Evolutionary conservation across 2,113 vertebrate species (phyloP).

Genomic region (Coturnix japonica): DNA sequence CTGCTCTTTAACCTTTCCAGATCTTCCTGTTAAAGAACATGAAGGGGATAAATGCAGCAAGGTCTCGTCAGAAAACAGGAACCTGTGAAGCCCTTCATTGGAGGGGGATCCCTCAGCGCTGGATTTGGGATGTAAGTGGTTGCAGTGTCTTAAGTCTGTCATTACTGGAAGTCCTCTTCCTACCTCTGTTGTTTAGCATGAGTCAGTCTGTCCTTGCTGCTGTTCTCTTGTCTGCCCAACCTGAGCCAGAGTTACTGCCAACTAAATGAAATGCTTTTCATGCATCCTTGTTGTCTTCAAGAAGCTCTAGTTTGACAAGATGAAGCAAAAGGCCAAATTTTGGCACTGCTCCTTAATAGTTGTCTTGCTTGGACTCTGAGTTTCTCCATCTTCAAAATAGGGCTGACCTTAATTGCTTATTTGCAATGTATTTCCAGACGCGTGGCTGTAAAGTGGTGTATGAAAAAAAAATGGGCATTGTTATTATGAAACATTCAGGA

Average conservation of each 20-base stretch:
- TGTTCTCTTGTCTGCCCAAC: accelerated
- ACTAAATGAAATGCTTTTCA: not conserved
- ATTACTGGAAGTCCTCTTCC: not conserved
- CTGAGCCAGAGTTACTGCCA: not conserved
- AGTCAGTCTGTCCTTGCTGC: not conserved
- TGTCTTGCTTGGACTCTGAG: not conserved
- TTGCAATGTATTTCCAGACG: not conserved
- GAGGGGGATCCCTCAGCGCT: not conserved
- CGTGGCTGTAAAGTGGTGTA: not conserved
- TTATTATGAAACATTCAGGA: slow-evolving; percentile 33
- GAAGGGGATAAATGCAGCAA: not conserved
- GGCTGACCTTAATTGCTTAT: slow-evolving; percentile 17
- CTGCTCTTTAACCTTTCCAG: slow-evolving; percentile 8
- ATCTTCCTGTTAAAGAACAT: not conserved
- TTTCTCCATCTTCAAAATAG: not conserved
- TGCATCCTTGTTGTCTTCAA: not conserved
- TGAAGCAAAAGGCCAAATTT: not conserved
- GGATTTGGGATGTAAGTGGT: not conserved
- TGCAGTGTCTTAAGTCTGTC: not conserved
- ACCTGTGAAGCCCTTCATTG: not conserved
- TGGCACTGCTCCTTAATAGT: not conserved
- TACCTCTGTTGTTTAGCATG: not conserved
- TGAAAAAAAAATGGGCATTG: not conserved
- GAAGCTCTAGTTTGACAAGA: not conserved
- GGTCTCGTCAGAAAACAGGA: not conserved